phyloP scores from a whole-genome alignment of 2,888 invertebrate genomes.

The Scaptomyza flava region DNA sequence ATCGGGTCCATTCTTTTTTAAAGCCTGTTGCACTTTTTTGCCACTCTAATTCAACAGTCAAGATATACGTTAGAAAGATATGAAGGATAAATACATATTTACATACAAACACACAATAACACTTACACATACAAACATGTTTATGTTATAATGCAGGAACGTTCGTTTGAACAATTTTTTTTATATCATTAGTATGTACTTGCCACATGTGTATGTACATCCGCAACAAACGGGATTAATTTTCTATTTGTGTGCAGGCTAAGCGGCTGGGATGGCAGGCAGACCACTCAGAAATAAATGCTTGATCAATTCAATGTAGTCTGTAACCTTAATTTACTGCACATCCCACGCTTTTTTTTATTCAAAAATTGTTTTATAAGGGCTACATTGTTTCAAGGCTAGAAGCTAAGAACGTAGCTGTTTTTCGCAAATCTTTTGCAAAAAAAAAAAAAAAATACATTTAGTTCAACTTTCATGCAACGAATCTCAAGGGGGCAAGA shows the following conservation, averaged over 20 bases:
- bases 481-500: no score
- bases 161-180: no score
- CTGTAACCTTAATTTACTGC: background rate
- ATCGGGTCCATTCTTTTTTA: slow-evolving; percentile 12
- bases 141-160: background rate
- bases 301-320: background rate
- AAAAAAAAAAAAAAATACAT: background rate
- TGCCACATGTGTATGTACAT: no score
- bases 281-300: slow-evolving; percentile 2
- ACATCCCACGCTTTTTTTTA: background rate
- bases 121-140: background rate
- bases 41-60: slow-evolving; percentile 79
- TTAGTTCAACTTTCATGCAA: no score
- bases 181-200: no score
- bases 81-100: slow-evolving; percentile 1
- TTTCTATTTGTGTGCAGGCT: slow-evolving; percentile 5
- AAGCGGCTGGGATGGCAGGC: slow-evolving; percentile 2
- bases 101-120: background rate
- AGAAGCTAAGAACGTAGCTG: no score
- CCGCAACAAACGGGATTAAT: slow-evolving; percentile 60
- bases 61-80: slow-evolving; percentile 42
- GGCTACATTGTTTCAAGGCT: no score
- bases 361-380: no score
- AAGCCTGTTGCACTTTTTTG: slow-evolving; percentile 61
- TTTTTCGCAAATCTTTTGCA: no score